Evolutionary conservation across 2,113 vertebrate genomes (phyloP).

Genomic region (Eurypyga helias): DNA sequence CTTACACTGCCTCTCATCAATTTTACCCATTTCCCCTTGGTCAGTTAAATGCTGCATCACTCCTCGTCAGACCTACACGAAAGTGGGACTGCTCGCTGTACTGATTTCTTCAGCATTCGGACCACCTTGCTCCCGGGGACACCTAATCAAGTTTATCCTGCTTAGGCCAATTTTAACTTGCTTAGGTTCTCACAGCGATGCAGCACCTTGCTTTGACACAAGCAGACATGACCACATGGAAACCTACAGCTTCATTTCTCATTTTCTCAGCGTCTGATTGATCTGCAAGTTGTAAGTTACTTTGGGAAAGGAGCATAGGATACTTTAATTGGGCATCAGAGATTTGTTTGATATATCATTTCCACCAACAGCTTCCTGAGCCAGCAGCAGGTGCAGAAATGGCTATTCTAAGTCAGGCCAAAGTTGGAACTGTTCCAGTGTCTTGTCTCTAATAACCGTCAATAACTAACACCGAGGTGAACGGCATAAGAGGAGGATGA

Average conservation of each 20-base stretch:
- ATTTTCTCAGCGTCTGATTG: not conserved
- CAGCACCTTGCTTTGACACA: accelerated
- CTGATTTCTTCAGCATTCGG: not conserved
- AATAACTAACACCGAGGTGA: not conserved
- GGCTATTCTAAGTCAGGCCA: not conserved
- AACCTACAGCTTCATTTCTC: not conserved
- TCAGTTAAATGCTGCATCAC: not conserved
- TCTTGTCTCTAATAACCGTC: not conserved
- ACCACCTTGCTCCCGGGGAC: not conserved
- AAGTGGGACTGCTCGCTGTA: not conserved
- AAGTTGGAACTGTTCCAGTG: not conserved
- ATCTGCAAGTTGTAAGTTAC: not conserved
- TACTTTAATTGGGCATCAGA: not conserved
- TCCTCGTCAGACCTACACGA: not conserved
- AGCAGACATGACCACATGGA: accelerated
- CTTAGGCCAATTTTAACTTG: no score
- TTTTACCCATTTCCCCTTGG: not conserved
- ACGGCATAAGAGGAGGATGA: not conserved
- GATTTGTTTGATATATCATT: not conserved
- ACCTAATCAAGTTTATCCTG: not conserved
- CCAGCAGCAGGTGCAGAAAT: not conserved
- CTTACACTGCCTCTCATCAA: not conserved
- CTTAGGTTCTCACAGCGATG: not conserved
- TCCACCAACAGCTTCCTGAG: not conserved
- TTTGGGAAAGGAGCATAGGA: not conserved